Conservation (phyloP, 2,888 invertebrate species). For the Acronicta psi region DNA sequence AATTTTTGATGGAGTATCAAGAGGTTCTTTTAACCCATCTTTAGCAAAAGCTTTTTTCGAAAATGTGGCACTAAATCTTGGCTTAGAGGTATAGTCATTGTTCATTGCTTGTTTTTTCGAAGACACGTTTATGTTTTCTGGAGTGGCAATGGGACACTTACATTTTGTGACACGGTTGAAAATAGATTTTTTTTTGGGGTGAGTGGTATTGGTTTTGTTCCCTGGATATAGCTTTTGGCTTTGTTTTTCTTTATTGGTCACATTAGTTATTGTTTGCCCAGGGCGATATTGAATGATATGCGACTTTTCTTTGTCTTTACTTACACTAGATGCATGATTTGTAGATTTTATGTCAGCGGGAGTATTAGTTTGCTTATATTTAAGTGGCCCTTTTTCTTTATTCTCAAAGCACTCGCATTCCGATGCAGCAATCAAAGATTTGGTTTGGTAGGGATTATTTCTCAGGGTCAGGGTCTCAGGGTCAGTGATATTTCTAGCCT, state of each 20-base stretch:
- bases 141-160: background rate
- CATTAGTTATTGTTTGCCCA: conserved; percentile 11
- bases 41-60: conserved; percentile 1
- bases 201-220: background rate
- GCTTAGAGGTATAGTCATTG: background rate
- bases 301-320: conserved; percentile 1
- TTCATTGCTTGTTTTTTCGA: conserved; percentile 5
- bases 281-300: conserved; percentile 13
- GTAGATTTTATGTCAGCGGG: conserved; percentile 1
- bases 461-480: too few relatives aligned
- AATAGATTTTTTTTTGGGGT: background rate
- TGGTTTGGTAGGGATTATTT: too few relatives aligned
- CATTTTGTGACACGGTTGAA: background rate
- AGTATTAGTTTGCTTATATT: background rate
- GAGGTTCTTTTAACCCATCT: background rate
- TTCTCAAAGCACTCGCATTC: background rate
- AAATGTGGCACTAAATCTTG: conserved; percentile 2
- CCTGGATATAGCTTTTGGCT: background rate
- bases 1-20: background rate
- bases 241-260: conserved; percentile 4
- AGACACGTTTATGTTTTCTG: background rate
- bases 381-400: background rate
- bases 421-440: background rate
- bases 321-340: conserved; percentile 2
- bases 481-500: too few relatives aligned